phyloP scores from a whole-genome alignment of 2,113 vertebrate species.

The Atlantisia rogersi region DNA sequence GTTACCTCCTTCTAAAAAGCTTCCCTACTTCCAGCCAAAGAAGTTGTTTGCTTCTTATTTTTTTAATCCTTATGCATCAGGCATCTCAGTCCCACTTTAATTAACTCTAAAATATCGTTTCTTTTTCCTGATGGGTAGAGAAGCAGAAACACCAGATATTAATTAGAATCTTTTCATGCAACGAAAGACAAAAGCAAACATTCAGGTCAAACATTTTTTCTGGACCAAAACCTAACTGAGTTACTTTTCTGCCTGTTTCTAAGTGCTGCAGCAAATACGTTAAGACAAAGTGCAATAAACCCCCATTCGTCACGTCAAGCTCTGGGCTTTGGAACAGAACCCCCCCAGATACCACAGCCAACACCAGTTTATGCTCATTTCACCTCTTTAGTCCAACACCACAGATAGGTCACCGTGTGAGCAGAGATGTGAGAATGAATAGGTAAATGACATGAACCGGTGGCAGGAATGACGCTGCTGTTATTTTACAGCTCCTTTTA shows the following conservation, averaged over 20 bases:
- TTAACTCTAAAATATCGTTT: neutral
- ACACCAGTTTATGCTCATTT: neutral
- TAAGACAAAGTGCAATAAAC: slow-evolving; percentile 6
- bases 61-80: neutral
- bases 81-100: neutral
- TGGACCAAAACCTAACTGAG: neutral
- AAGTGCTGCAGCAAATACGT: neutral
- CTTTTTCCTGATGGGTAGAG: neutral
- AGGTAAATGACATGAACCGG: neutral
- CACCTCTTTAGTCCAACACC: neutral
- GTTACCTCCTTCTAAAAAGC: neutral
- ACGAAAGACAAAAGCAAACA: neutral
- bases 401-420: neutral
- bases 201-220: neutral
- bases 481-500: neutral
- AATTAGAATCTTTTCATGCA: neutral
- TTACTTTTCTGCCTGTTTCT: neutral
- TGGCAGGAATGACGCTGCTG: neutral
- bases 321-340: neutral
- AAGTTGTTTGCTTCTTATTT: neutral
- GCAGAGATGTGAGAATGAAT: neutral
- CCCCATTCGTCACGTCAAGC: neutral
- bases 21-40: neutral
- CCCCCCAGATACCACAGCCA: neutral
- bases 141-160: neutral